Percentiles rank a stretch among this genome's conserved stretches.
phyloP scores from a whole-genome alignment of 2,797 vertebrate genomes.

The Microtus californicus region DNA sequence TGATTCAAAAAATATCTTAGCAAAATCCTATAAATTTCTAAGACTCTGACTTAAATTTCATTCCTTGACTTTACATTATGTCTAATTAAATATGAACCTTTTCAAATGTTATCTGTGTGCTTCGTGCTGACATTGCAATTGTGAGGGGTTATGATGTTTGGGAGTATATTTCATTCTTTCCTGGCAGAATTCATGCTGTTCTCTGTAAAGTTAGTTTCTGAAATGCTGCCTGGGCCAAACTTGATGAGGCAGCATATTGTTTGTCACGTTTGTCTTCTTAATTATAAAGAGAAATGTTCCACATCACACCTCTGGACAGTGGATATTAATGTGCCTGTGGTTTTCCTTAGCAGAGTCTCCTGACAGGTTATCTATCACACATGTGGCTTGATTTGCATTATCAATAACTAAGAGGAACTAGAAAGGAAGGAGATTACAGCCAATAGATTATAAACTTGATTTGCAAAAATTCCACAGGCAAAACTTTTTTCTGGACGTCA shows the following conservation, averaged over 20 bases:
- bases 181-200: conserved; percentile 1
- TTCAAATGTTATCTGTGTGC: background rate
- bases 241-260: conserved; percentile 69
- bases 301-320: conserved; percentile 43
- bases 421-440: conserved; percentile 32
- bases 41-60: background rate
- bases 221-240: conserved; percentile 53
- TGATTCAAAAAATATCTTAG: background rate
- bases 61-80: background rate
- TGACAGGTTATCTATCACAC: conserved; percentile 73
- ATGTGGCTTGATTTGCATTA: conserved; percentile 55
- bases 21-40: background rate
- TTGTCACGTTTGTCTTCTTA: conserved; percentile 71
- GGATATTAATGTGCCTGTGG: conserved; percentile 59
- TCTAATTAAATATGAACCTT: conserved; percentile 41
- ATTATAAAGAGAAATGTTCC: conserved; percentile 73
- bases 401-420: conserved; percentile 63
- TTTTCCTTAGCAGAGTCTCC: conserved; percentile 55
- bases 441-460: conserved; percentile 57
- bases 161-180: conserved; percentile 21
- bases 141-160: background rate
- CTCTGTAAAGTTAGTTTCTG: conserved; percentile 36
- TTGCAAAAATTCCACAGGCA: conserved; percentile 43
- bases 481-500: conserved; percentile 66
- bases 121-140: conserved; percentile 35